phyloP scores from a whole-genome alignment of 2,113 vertebrate genomes.

The Ptychochromis oligacanthus region DNA sequence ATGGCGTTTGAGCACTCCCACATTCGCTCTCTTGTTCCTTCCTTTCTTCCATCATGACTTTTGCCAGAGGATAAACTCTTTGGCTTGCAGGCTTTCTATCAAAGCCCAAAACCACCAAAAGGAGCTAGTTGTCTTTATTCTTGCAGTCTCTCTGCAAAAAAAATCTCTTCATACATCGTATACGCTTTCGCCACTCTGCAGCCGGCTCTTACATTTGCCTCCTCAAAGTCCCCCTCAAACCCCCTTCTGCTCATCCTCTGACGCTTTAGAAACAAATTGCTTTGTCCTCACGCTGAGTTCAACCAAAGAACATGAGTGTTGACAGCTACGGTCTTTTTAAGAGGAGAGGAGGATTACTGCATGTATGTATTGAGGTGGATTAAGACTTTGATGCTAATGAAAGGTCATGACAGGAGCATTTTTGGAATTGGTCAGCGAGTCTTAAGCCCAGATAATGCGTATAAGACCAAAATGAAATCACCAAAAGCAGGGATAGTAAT shows the following conservation, averaged over 20 bases:
- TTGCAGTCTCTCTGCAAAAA: slow-evolving; percentile 4
- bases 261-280: slow-evolving; percentile 63
- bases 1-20: slow-evolving; percentile 31
- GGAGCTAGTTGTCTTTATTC: slow-evolving; percentile 42
- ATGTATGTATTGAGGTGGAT: slow-evolving; percentile 71
- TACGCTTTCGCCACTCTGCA: slow-evolving; percentile 7
- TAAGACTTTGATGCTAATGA: slow-evolving; percentile 72
- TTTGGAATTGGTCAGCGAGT: slow-evolving; percentile 67
- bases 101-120: slow-evolving; percentile 32
- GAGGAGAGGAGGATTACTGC: slow-evolving; percentile 65
- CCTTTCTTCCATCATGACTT: slow-evolving; percentile 53
- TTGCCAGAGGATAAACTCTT: slow-evolving; percentile 62
- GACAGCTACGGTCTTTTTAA: slow-evolving; percentile 61
- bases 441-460: slow-evolving; percentile 76
- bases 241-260: background rate
- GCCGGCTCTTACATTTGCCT: background rate
- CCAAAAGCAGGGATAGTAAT: slow-evolving; percentile 58
- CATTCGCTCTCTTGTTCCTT: slow-evolving; percentile 1
- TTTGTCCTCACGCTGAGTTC: slow-evolving; percentile 63
- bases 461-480: slow-evolving; percentile 76
- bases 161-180: slow-evolving; percentile 22
- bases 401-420: slow-evolving; percentile 53
- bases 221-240: background rate
- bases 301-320: slow-evolving; percentile 55
- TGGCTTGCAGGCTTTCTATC: slow-evolving; percentile 43